Conservation (phyloP, 2,888 invertebrate species). For the Hyposoter dolosus region DNA sequence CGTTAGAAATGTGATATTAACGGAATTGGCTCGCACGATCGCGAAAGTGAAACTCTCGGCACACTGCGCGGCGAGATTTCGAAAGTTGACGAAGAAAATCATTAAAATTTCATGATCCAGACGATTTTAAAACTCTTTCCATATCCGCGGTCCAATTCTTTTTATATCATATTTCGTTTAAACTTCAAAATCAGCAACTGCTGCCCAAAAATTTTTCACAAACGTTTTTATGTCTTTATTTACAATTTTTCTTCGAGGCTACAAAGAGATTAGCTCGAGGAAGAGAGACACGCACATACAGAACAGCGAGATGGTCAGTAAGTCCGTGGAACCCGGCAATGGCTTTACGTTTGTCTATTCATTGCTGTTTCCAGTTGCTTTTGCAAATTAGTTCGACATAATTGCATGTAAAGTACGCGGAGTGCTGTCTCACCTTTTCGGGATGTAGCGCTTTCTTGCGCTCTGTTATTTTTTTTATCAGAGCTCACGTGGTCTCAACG, state of each 20-base stretch:
- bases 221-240: no score
- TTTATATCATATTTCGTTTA: not conserved
- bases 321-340: conserved; percentile 48
- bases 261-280: no score
- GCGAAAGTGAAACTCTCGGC: not conserved
- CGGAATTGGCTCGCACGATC: conserved; percentile 10
- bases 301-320: conserved; percentile 23
- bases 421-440: conserved; percentile 45
- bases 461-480: conserved; percentile 30
- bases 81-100: not conserved
- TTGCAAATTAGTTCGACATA: conserved; percentile 67
- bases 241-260: no score
- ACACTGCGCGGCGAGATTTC: not conserved
- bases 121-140: not conserved
- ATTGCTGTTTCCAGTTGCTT: conserved; percentile 63
- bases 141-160: not conserved
- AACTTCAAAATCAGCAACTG: no score
- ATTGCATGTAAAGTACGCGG: conserved; percentile 52
- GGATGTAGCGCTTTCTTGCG: conserved; percentile 29
- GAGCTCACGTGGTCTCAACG: conserved; percentile 59
- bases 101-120: conserved; percentile 8
- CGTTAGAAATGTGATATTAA: conserved; percentile 20
- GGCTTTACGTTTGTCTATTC: conserved; percentile 45
- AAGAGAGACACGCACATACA: no score
- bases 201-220: no score